Evolutionary conservation across 1,140 invertebrate genomes (phyloP).

Genomic region (Carposina sasakii): DNA sequence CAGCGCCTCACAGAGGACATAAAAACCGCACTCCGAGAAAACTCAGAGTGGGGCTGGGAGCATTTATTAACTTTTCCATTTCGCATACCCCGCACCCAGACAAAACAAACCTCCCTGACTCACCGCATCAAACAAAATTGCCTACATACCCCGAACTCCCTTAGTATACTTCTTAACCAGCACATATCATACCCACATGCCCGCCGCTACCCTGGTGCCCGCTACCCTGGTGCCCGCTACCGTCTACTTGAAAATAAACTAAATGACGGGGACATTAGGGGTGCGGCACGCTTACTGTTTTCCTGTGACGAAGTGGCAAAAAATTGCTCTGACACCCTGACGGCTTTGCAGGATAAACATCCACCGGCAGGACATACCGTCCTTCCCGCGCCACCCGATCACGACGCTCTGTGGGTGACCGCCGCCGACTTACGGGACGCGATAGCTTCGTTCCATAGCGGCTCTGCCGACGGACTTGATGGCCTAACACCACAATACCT

Average conservation of each 20-base stretch:
- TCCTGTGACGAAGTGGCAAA: background rate
- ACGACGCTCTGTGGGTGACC: background rate
- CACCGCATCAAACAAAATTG: too few species aligned
- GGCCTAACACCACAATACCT: background rate
- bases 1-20: too few species aligned
- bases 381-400: background rate
- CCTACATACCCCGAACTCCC: too few species aligned
- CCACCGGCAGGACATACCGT: background rate
- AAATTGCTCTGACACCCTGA: background rate
- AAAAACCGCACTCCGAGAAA: too few species aligned
- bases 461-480: background rate
- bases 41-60: too few species aligned
- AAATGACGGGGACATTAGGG: background rate
- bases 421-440: background rate
- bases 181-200: too few species aligned
- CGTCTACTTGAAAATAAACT: constrained; percentile 4
- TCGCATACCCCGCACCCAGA: too few species aligned
- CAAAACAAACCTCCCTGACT: too few species aligned
- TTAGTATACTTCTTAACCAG: too few species aligned
- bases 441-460: background rate
- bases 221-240: too few species aligned
- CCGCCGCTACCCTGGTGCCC: too few species aligned
- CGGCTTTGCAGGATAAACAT: background rate
- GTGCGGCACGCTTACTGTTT: background rate
- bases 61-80: too few species aligned